phyloP scores from a whole-genome alignment of 2,797 vertebrate species.

The Chaunax sp. region DNA sequence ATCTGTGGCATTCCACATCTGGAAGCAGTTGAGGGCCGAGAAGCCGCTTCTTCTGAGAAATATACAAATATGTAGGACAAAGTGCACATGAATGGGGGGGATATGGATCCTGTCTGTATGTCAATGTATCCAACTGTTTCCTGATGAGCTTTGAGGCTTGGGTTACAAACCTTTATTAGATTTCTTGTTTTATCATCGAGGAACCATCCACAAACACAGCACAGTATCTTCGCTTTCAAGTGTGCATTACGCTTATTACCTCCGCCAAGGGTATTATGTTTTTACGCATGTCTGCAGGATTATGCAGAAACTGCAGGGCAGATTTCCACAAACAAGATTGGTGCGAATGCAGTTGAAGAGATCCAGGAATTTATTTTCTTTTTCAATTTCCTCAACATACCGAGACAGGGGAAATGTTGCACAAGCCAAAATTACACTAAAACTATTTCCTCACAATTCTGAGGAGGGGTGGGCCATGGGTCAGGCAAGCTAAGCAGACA shows the following conservation, averaged over 20 bases:
- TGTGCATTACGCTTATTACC: background rate
- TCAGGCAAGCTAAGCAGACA: too few relatives aligned
- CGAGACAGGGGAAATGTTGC: too few relatives aligned
- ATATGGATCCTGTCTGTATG: constrained; percentile 24
- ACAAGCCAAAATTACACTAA: too few relatives aligned
- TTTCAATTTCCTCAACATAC: too few relatives aligned
- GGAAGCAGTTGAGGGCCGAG: constrained; percentile 65
- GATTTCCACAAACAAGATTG: too few relatives aligned
- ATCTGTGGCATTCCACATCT: constrained; percentile 76
- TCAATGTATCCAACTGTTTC: constrained; percentile 17
- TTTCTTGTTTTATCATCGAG: background rate
- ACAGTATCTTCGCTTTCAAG: background rate
- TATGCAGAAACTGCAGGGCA: too few relatives aligned
- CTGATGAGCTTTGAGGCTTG: constrained; percentile 5
- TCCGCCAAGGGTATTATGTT: too few relatives aligned
- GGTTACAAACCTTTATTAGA: constrained; percentile 1
- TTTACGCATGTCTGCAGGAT: too few relatives aligned
- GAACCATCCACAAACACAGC: background rate
- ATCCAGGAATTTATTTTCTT: too few relatives aligned
- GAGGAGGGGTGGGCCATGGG: too few relatives aligned
- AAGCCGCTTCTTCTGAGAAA: constrained; percentile 67
- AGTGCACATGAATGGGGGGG: constrained; percentile 60
- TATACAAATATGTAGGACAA: constrained; percentile 78
- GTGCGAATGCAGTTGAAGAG: too few relatives aligned
- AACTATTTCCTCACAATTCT: too few relatives aligned